Evolutionary conservation across 2,797 vertebrate genomes (phyloP), one percentile per base, ranked within the genome.

Genomic region (Rhodeus uyekii): DNA sequence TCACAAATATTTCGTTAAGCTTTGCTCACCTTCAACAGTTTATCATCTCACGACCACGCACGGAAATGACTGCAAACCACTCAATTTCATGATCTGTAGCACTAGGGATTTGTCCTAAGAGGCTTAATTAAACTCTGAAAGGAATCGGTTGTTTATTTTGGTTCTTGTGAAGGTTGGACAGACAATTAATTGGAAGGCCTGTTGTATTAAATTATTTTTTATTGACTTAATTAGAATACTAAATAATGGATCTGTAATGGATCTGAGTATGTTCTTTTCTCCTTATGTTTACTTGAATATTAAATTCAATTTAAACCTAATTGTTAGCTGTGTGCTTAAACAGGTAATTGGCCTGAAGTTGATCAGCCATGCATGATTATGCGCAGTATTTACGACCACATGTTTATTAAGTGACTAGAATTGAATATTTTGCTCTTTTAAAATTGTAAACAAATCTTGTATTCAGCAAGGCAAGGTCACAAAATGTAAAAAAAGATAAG

Each of bases 111-210:
- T 58, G 46, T 68, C 14, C 5, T n/a, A 39, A 38, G 10, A 16
- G 24, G 65, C 60, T 55, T 69, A 69, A 79, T 79, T 79, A 69
- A 79, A 55, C 77, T 55, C 38, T 18, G 24, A 79, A 79, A 55
- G n/a, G 48, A 69, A 79, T 42, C 7, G 50, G 22, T 38, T 71
- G 50, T 69, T 69, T 60, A 39, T 38, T 80, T 53, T 32, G 5
- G 4, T 46, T 71, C 65, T 58, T 46, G 12, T 18, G 78, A 61
- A 80, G 78, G 67, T 71, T 80, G 61, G 65, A 60, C 71, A 38
- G 78, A 46, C 38, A 71, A 36, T 71, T 80, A 71, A 38, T 60
- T 4, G 4, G 39, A 46, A 61, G 27, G 65, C 19, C 19, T 71
- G 38, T 53, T 68, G n/a, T 53, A 29, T 39, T 78, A 55, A 53